Conservation (phyloP, 1,140 invertebrate genomes). For the Tetranychus urticae region DNA sequence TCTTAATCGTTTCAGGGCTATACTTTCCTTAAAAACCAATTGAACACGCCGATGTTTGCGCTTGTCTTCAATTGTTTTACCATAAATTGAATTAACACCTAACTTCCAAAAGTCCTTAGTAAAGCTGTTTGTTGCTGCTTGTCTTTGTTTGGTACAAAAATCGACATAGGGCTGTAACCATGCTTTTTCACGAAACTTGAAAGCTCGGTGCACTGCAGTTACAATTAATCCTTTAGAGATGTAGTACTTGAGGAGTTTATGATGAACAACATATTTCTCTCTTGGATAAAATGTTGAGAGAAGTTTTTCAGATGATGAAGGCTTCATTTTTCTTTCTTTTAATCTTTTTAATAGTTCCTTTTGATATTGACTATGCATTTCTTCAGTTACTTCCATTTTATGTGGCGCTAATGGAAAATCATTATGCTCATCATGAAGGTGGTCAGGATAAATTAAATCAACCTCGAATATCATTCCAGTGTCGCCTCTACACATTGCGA, state of each 20-base stretch:
- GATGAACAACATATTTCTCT: background rate
- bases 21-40: conserved; percentile 17
- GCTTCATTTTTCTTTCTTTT: too few relatives aligned
- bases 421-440: background rate
- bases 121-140: conserved; percentile 15
- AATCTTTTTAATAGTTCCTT: too few relatives aligned
- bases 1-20: conserved; percentile 17
- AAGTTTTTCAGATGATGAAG: background rate
- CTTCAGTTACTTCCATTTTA: background rate
- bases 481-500: background rate
- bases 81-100: conserved; percentile 25
- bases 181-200: conserved; percentile 23
- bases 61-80: conserved; percentile 27
- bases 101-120: conserved; percentile 19
- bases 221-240: conserved; percentile 22
- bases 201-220: conserved; percentile 24
- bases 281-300: background rate
- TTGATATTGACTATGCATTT: background rate
- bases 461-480: background rate
- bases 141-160: conserved; percentile 19
- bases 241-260: conserved; percentile 19
- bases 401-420: background rate
- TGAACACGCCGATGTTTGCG: conserved; percentile 21
- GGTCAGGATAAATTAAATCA: background rate
- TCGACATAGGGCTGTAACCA: conserved; percentile 25